Base-by-base conservation (phyloP, 2,797 vertebrate species). In the Schizopygopsis pylzovi region DNA sequence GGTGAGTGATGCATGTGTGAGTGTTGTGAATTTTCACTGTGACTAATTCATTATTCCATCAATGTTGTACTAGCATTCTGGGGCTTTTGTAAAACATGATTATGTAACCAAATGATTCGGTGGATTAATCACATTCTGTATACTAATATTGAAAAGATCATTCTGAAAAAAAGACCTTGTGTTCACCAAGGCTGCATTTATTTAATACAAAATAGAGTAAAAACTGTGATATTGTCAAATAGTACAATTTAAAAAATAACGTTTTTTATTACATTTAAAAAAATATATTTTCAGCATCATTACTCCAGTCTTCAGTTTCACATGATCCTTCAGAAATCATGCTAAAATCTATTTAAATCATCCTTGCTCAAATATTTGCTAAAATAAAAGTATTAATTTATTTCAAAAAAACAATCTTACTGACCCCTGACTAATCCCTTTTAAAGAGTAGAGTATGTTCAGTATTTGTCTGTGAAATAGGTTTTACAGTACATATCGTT, bases 1-100 rank as follows among this genome's bases (percentile, higher is more conserved):
- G 97, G 97, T 97, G 89, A 91, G 94, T 86, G 13, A 43, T 7
- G 39, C n/a, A 47, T 47, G 7, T 33, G 33, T 43, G 3, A 78
- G 22, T 8, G 33, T n/a, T 68, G 1, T 84, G 41, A 39, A 37
- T 78, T 8, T 61, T 61, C 0, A 33, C 33, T 33, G 37, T 61
- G 76, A 79, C 7, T 18, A 65, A 65, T 67, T 49, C 9, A 61
- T 25, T 6, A 47, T 80, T 65, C 9, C 39, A 65, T 79, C 16
- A 65, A 20, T 20, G 16, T 20, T 18, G 9, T 20, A 65, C 5
- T 7, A 79, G 39, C n/a, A 79, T 65, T 47, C 37, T 79, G 37
- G 7, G 8, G 59, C 4, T 47, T 33, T 63, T 79, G 12, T 15
- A 3, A 0, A 33, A 10, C 15, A 33, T 49, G n/a, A 16, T 78